A percentile compares a stretch with the other conserved stretches of the same genome.
Conservation (phyloP, 2,113 vertebrate species). For the Odobenus rosmarus region DNA sequence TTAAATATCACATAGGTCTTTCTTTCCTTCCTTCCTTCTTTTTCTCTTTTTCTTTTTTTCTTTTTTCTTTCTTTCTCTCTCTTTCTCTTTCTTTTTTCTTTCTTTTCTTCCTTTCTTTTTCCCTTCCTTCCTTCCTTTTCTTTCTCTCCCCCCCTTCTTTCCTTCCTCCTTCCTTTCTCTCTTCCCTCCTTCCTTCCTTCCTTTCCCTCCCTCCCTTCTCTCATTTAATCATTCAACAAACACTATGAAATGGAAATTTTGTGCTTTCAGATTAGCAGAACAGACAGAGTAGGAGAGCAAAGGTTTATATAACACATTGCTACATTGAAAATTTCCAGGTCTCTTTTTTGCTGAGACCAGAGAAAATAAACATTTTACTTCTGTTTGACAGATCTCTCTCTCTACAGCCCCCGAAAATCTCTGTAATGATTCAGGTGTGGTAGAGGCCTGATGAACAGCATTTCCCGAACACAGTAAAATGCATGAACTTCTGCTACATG, state of each 20-base stretch:
- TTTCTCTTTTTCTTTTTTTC: rapidly evolving
- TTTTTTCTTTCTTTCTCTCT: background rate
- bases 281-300: background rate
- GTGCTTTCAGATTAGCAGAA: background rate
- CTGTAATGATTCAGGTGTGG: background rate
- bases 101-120: background rate
- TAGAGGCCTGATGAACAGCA: background rate
- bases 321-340: background rate
- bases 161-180: background rate
- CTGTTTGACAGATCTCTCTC: background rate
- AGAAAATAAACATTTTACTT: background rate
- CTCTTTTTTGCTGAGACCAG: background rate
- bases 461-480: background rate
- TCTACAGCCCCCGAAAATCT: background rate
- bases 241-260: background rate
- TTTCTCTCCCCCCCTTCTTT: too few relatives aligned
- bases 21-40: background rate
- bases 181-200: background rate
- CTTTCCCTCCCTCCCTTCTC: background rate
- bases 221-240: background rate
- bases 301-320: background rate
- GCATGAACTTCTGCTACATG: background rate
- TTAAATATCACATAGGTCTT: background rate
- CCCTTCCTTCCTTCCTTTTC: background rate
- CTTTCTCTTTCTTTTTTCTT: background rate